Evolutionary conservation across 1,140 invertebrate genomes (phyloP).

Genomic region (Anastrepha ludens): DNA sequence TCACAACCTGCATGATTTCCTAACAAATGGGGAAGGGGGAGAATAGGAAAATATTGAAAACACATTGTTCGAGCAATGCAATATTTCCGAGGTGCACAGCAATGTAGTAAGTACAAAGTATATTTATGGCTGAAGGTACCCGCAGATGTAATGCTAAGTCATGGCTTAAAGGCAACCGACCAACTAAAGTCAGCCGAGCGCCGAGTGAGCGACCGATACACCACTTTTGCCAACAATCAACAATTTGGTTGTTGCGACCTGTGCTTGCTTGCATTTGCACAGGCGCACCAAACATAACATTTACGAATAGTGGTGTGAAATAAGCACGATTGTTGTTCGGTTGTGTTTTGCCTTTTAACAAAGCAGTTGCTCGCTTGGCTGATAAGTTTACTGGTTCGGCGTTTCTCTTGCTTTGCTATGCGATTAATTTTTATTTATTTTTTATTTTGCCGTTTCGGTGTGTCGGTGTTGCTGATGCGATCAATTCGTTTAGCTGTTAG

Average conservation of each 20-base stretch:
- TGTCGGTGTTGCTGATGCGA: neutral
- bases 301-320: neutral
- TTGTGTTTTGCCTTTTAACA: neutral
- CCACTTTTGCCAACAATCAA: neutral
- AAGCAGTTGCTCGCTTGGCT: neutral
- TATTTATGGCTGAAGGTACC: too few relatives aligned
- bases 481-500: neutral
- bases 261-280: neutral
- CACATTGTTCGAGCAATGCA: too few relatives aligned
- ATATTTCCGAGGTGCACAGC: too few relatives aligned
- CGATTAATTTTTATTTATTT: too few relatives aligned
- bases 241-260: neutral
- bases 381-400: neutral
- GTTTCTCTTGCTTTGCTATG: neutral
- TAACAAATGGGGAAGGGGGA: too few relatives aligned
- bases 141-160: too few relatives aligned
- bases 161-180: neutral
- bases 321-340: neutral
- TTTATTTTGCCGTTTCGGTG: neutral
- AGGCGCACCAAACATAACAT: neutral
- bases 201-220: neutral
- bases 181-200: neutral
- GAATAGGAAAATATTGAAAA: too few relatives aligned
- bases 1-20: too few relatives aligned
- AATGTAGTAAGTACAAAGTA: too few relatives aligned